Percentiles rank a stretch among this genome's conserved stretches.
Conservation (phyloP, 2,797 vertebrate genomes). For the Rhinichthys osculus region DNA sequence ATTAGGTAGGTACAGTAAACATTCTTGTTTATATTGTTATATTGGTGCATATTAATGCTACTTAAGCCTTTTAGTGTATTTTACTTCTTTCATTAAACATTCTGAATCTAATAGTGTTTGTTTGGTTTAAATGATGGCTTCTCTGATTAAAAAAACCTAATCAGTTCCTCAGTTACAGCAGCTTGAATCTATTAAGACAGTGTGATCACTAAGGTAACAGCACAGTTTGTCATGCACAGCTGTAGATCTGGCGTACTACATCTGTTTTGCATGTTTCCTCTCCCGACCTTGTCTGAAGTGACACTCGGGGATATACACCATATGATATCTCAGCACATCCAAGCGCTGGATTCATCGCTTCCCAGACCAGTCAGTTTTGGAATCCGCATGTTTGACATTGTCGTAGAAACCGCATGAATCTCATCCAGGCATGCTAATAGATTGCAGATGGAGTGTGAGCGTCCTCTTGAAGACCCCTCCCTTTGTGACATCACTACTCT, state of each 20-base stretch:
- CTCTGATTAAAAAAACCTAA: neutral
- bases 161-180: slow-evolving; percentile 65
- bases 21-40: neutral
- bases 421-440: slow-evolving; percentile 49
- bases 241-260: slow-evolving; percentile 69
- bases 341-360: slow-evolving; percentile 43
- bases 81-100: neutral
- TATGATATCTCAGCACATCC: slow-evolving; percentile 55
- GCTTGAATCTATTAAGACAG: slow-evolving; percentile 79
- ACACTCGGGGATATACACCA: slow-evolving; percentile 61
- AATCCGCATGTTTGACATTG: slow-evolving; percentile 49
- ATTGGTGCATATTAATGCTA: neutral
- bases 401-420: slow-evolving; percentile 43
- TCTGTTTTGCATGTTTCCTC: slow-evolving; percentile 73
- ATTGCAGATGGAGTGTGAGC: slow-evolving; percentile 40
- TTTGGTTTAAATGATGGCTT: slow-evolving; percentile 3
- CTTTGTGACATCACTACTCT: slow-evolving; percentile 32
- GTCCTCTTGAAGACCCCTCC: slow-evolving; percentile 1
- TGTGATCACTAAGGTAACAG: slow-evolving; percentile 73
- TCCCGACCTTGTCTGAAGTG: slow-evolving; percentile 42
- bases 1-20: neutral
- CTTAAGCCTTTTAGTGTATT: neutral
- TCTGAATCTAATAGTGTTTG: neutral
- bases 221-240: slow-evolving; percentile 71
- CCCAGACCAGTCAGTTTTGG: slow-evolving; percentile 55